Conservation (phyloP, 2,888 invertebrate species). For the Seira ritae region DNA sequence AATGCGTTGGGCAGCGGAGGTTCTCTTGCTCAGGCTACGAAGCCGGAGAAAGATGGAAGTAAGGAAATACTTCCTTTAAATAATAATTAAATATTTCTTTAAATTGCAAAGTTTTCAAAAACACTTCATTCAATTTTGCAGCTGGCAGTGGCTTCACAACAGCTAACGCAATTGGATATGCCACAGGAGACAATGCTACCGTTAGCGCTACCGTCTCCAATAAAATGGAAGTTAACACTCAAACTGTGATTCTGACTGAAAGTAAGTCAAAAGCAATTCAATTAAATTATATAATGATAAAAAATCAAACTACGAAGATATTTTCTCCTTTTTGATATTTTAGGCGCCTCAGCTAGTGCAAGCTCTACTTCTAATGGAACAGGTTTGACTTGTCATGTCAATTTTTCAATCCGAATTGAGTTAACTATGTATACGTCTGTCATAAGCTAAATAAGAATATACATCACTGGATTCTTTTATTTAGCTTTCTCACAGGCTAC, state of each 20-base stretch:
- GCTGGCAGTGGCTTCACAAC: slow-evolving; percentile 30
- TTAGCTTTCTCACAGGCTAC: slow-evolving; percentile 40
- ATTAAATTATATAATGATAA: background rate
- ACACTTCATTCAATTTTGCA: background rate
- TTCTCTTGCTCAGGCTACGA: slow-evolving; percentile 47
- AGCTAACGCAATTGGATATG: slow-evolving; percentile 46
- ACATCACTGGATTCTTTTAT: no score
- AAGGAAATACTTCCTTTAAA: background rate
- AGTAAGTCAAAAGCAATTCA: background rate
- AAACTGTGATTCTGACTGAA: slow-evolving; percentile 38
- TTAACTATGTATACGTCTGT: background rate
- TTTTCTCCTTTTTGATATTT: no score
- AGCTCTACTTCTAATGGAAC: slow-evolving; percentile 29
- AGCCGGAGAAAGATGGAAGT: slow-evolving; percentile 55
- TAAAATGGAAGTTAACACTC: slow-evolving; percentile 30
- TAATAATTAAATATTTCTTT: background rate
- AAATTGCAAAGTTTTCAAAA: background rate
- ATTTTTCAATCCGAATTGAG: background rate
- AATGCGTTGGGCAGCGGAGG: slow-evolving; percentile 44
- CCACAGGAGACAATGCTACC: slow-evolving; percentile 41
- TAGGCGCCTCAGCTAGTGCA: slow-evolving; percentile 26
- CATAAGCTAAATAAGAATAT: no score
- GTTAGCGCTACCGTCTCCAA: slow-evolving; percentile 42
- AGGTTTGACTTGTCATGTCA: background rate
- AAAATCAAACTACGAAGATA: background rate